A percentile compares a stretch with the other conserved stretches of the same genome.
Evolutionary conservation across 2,797 vertebrate species (phyloP).

Genomic region (Avahi laniger): DNA sequence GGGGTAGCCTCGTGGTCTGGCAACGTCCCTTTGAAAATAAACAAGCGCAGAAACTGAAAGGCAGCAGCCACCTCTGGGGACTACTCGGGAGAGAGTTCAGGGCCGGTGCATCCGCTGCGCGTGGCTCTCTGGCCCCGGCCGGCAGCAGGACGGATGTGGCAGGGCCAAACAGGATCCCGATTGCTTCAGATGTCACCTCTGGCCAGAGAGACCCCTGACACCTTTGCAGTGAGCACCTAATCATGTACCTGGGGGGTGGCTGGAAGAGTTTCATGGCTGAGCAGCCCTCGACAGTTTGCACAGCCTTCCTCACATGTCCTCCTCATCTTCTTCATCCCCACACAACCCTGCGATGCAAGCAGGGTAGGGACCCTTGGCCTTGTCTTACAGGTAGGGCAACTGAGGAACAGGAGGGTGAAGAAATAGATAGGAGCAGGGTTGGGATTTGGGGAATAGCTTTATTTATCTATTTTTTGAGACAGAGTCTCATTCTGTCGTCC

Average conservation of each 20-base stretch:
- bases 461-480: not conserved
- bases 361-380: not conserved
- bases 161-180: slow-evolving; percentile 47
- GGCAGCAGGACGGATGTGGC: not conserved
- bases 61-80: slow-evolving; percentile 66
- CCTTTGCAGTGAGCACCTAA: not conserved
- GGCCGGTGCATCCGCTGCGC: slow-evolving; percentile 59
- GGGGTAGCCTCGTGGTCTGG: slow-evolving; percentile 60
- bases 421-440: not conserved
- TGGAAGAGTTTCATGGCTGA: not conserved
- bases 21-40: slow-evolving; percentile 75
- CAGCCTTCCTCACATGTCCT: not conserved
- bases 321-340: not conserved
- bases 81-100: slow-evolving; percentile 59
- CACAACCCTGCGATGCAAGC: not conserved
- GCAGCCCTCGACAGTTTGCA: not conserved
- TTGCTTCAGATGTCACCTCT: not conserved
- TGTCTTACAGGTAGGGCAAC: not conserved
- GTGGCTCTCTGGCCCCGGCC: slow-evolving; percentile 46
- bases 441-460: not conserved
- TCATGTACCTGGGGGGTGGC: accelerated
- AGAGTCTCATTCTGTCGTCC: not conserved
- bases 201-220: not conserved
- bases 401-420: not conserved
- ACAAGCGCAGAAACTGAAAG: slow-evolving; percentile 66